Conservation (phyloP, 2,797 vertebrate genomes). For the Rhinoraja longicauda region DNA sequence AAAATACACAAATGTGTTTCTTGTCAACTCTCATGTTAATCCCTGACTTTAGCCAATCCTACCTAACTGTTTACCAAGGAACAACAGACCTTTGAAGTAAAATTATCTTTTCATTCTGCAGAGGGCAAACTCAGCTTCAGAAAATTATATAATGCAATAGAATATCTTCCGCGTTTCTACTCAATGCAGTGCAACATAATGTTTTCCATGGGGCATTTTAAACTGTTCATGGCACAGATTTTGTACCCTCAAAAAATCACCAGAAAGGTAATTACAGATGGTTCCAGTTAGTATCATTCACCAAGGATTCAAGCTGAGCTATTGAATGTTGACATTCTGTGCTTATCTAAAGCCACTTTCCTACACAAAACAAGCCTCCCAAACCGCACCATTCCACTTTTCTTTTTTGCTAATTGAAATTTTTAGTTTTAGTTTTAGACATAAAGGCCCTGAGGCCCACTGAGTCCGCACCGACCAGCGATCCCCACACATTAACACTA, state of each 20-base stretch:
- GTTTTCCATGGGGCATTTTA: not conserved
- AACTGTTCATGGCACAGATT: not conserved
- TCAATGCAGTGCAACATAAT: not conserved
- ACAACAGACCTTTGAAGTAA: not conserved
- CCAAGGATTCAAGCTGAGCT: not conserved
- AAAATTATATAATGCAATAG: not conserved
- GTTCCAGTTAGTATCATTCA: not conserved
- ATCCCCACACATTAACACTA: no score
- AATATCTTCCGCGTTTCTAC: not conserved
- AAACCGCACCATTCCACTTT: not conserved
- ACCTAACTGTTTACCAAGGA: not conserved
- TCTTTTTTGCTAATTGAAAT: not conserved
- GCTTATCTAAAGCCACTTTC: not conserved
- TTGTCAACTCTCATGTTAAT: constrained; percentile 28
- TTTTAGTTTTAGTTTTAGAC: no score
- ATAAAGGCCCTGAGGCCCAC: no score
- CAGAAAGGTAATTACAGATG: not conserved
- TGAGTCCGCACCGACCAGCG: no score
- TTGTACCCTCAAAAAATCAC: not conserved
- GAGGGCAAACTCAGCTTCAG: not conserved
- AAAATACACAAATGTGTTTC: constrained; percentile 45
- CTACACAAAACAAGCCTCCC: not conserved
- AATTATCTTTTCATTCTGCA: not conserved
- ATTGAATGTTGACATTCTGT: not conserved
- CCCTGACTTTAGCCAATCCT: not conserved